Evolutionary conservation across 2,888 invertebrate genomes (phyloP), one percentile per base, ranked within the genome.

Genomic region (Strigamia maritima): DNA sequence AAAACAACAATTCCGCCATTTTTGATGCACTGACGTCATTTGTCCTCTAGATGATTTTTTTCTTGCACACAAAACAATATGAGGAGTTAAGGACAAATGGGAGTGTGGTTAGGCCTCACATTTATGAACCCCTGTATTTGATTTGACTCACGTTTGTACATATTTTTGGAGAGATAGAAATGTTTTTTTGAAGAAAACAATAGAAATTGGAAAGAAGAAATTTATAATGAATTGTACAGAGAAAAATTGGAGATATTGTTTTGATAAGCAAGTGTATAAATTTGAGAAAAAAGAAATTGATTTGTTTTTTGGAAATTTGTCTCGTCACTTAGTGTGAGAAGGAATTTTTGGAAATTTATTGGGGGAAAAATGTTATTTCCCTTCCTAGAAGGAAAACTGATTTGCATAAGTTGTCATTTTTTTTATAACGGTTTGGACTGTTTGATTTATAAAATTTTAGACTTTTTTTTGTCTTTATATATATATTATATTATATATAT

Each of bases 181-280:
- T 26, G 70, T 70, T 70, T 70, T 70, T 54, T 54, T 54, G 8
- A 22, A 54, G 70, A 28, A 70, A 70, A 28, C 16, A 54, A 19
- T 54, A 54, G 70, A 70, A 26, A 26, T 70, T 70, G 70, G 70
- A n/a, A n/a, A n/a, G 70, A 70, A 70, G 70, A 70, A 70, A 70
- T 70, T 70, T 70, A 70, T 70, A 70, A 54, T 6, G 28, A 26
- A 10, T 70, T 70, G 70, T 70, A 70, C 70, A 70, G 70, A 70
- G 70, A 70, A 70, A 70, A 70, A 70, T 70, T 70, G 70, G 70
- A 70, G 70, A 70, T 70, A 70, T 70, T 70, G 70, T 70, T 70
- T 70, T 70, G 70, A 70, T 70, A 70, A 54, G 54, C n/a, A 54
- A n/a, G 70, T 70, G 70, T 70, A 70, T 70, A 70, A 70, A 70